phyloP scores from a whole-genome alignment of 1,140 invertebrate genomes.

The Chrysoperla carnea region DNA sequence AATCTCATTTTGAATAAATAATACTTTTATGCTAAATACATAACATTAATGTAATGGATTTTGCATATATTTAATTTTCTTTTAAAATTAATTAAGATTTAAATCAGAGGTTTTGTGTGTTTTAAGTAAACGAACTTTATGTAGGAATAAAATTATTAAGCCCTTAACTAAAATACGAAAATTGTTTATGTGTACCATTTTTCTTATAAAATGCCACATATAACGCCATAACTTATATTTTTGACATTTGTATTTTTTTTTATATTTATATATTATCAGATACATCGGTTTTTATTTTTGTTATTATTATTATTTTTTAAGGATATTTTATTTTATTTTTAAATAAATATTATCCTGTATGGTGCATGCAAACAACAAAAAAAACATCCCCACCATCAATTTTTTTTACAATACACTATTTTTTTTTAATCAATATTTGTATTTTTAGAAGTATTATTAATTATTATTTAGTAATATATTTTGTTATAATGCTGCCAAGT shows the following conservation, averaged over 20 bases:
- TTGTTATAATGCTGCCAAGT: conserved; percentile 25
- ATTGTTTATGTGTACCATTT: conserved; percentile 11
- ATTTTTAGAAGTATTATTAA: conserved; percentile 6
- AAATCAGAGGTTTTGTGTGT: too few species aligned
- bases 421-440: background rate
- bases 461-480: conserved; percentile 15
- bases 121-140: too few species aligned
- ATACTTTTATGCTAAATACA: conserved; percentile 20
- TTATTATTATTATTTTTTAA: background rate
- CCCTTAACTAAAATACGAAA: too few species aligned
- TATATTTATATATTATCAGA: conserved; percentile 4
- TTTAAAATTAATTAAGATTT: too few species aligned
- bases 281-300: conserved; percentile 8
- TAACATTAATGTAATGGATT: too few species aligned
- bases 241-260: conserved; percentile 2
- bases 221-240: conserved; percentile 22
- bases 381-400: conserved; percentile 10
- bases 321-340: conserved; percentile 11
- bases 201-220: conserved; percentile 33
- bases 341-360: conserved; percentile 9
- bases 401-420: conserved; percentile 12
- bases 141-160: too few species aligned
- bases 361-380: conserved; percentile 20
- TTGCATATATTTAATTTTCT: too few species aligned
- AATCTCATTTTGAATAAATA: conserved; percentile 32